Conservation (phyloP, 2,113 vertebrate species). For the Cebidichthys violaceus region DNA sequence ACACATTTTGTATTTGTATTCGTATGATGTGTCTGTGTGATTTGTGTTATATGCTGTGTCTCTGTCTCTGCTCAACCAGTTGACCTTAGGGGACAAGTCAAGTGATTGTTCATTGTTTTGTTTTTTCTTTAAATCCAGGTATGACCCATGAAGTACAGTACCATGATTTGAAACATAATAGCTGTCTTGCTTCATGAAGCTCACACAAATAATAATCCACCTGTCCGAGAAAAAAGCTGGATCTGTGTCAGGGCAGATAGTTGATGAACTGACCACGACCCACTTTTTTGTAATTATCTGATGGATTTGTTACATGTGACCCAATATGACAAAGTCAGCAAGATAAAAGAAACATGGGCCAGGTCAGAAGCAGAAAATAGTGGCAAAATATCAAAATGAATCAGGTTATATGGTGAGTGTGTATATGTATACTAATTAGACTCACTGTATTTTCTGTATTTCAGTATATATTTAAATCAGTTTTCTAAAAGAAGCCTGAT, state of each 20-base stretch:
- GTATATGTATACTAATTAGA: not conserved
- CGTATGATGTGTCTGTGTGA: not conserved
- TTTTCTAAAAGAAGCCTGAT: not conserved
- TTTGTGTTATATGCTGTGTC: not conserved
- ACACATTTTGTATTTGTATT: not conserved
- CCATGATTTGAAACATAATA: not conserved
- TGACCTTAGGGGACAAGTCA: not conserved
- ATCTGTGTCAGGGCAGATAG: conserved; percentile 52
- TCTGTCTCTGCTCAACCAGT: not conserved
- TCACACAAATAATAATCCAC: conserved; percentile 18
- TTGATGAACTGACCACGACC: conserved; percentile 52
- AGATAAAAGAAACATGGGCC: conserved; percentile 6
- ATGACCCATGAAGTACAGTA: not conserved
- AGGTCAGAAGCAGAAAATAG: conserved; percentile 6
- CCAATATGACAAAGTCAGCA: conserved; percentile 40
- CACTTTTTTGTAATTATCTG: conserved; percentile 62
- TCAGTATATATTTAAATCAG: not conserved
- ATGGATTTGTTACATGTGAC: conserved; percentile 46
- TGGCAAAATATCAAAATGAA: not conserved
- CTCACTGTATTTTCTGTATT: not conserved
- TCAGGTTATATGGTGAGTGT: not conserved
- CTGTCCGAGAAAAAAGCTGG: not conserved
- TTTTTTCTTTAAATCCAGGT: not conserved
- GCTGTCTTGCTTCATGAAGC: not conserved
- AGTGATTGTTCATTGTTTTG: not conserved